Percentiles rank a stretch among this genome's conserved stretches.
These are phyloP conservation scores for Tachina lurida DNA, from an alignment of 2,888 invertebrate species.

Conservation along the genomic window DNA sequence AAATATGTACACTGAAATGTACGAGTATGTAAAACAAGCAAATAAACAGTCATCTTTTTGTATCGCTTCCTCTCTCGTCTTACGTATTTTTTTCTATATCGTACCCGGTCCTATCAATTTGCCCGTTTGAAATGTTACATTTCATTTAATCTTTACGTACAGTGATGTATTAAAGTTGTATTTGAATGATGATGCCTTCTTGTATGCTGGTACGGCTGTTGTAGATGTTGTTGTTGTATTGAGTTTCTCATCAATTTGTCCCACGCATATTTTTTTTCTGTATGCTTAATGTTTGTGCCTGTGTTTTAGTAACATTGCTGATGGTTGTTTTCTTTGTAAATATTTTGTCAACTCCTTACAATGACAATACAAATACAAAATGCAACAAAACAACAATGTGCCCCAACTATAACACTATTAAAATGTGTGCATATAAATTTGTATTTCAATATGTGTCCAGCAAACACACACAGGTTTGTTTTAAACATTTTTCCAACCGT, in stretches of 20 bases:
- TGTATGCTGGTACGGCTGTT: not conserved
- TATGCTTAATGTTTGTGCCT: slow-evolving; percentile 6
- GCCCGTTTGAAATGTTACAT: slow-evolving; percentile 44
- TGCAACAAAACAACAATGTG: slow-evolving; percentile 38
- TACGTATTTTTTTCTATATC: not conserved
- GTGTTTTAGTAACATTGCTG: slow-evolving; percentile 40
- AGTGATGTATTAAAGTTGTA: slow-evolving; percentile 10
- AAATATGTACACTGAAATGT: slow-evolving; percentile 6
- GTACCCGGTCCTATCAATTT: not conserved
- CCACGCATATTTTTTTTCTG: slow-evolving; percentile 42
- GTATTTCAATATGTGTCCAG: not conserved
- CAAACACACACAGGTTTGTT: not conserved
- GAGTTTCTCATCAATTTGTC: slow-evolving; percentile 47
- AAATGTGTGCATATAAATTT: slow-evolving; percentile 15
- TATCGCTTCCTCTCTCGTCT: not conserved
- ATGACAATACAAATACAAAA: slow-evolving; percentile 53
- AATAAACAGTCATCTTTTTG: slow-evolving; percentile 54
- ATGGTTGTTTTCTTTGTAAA: slow-evolving; percentile 57
- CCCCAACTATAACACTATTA: slow-evolving; percentile 2
- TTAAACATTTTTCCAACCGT: too few species aligned
- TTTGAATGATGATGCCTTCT: slow-evolving; percentile 27
- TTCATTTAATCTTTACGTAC: slow-evolving; percentile 22
- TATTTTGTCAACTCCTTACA: slow-evolving; percentile 61
- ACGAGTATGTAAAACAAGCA: slow-evolving; percentile 31
- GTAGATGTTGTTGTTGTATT: not conserved